Evolutionary conservation across 1,140 invertebrate genomes (phyloP).

Genomic region (Drosophila lowei): DNA sequence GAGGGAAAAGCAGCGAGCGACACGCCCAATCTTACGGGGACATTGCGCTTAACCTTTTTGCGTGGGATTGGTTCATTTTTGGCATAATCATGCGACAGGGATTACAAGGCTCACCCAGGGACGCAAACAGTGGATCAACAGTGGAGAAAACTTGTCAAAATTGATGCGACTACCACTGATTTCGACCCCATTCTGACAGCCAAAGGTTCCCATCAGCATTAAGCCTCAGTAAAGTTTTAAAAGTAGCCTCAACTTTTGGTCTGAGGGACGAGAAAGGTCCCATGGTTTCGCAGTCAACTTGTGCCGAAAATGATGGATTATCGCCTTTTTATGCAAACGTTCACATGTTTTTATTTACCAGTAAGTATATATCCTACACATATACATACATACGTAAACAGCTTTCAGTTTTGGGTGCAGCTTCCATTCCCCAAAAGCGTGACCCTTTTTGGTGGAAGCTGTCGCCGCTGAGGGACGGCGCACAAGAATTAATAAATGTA

Average conservation of each 20-base stretch:
- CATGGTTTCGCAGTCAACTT: slow-evolving; percentile 37
- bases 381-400: background rate
- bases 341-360: slow-evolving; percentile 56
- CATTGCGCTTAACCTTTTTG: slow-evolving; percentile 44
- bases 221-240: background rate
- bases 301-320: slow-evolving; percentile 69
- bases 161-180: background rate
- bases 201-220: background rate
- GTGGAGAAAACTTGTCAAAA: background rate
- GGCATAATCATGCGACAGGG: slow-evolving; percentile 51
- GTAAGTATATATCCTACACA: too few species aligned
- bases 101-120: slow-evolving; percentile 35
- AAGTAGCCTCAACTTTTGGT: background rate
- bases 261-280: slow-evolving; percentile 13
- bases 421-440: slow-evolving; percentile 26
- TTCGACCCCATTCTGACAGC: too few species aligned
- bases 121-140: slow-evolving; percentile 26
- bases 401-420: background rate
- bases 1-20: background rate
- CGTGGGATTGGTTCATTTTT: slow-evolving; percentile 49
- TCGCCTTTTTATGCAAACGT: slow-evolving; percentile 39
- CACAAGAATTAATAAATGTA: slow-evolving; percentile 67
- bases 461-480: slow-evolving; percentile 5
- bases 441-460: slow-evolving; percentile 44
- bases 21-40: slow-evolving; percentile 22